Evolutionary conservation across 1,140 invertebrate species (phyloP), one percentile per base, ranked within the genome.

Genomic region (Phthorimaea operculella): DNA sequence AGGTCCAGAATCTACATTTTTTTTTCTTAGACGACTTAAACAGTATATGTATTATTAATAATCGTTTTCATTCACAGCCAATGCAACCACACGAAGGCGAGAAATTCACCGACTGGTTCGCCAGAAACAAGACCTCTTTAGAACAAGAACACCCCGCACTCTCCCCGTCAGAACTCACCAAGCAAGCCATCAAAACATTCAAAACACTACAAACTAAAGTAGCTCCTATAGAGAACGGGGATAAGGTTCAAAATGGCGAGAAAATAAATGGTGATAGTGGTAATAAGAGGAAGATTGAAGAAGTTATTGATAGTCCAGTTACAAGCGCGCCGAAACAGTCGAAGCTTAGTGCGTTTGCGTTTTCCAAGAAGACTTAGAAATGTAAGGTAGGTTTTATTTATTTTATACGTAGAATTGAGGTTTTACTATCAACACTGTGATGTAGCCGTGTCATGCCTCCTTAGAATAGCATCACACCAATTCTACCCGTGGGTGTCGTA

Each of bases 51-150:
- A 28, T 28, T 3, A 39, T 39, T 39, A 5, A 5, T 2, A 5
- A 5, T 39, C 3, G 3, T 39, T 9, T n/a, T 12, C 51, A 52
- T 72, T 76, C 7, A n/a, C 68, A 85, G 81, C 66, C 73, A 8
- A 34, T 74, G 18, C 71, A 71, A 57, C 74, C 74, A 4, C 42
- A 64, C 0, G 69, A 64, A 1, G 72, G 72, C 1, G 84, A 87
- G 66, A 86, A 83, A 7, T 91, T 91, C 58, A 70, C 89, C 1
- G 76, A 79, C 21, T 91, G 89, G 90, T 89, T 86, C 51, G 71
- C 76, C 3, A 83, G 86, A 55, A 88, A 89, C 59, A 90, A 88
- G 60, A 53, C 78, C 6, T 63, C 68, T 6, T 67, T 91, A 7
- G 82, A 89, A 67, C 68, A 82, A 52, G 83, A 91, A 64, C 80